Evolutionary conservation across 2,797 vertebrate genomes (phyloP), one percentile per base, ranked within the genome.

Genomic region (Lerista edwardsae): DNA sequence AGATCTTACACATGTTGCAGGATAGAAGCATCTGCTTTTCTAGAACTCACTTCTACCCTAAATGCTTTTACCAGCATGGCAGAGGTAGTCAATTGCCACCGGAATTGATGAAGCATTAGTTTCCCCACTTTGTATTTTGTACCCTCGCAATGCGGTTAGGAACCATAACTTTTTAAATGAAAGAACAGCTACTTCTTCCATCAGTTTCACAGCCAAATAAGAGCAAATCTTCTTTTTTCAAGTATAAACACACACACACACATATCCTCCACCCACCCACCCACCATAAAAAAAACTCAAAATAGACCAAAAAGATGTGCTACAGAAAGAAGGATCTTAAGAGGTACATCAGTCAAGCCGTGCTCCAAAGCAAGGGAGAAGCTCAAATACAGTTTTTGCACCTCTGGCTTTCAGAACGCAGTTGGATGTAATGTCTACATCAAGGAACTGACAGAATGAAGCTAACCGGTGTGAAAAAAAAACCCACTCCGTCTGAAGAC

Each of bases 351-450:
- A 88, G 78, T 93, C 91, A 92, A 90, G 89, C 84, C 80, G 59
- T 59, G 61, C 87, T 93, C 94, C 93, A 93, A 94, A 95, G 90
- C 65, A 75, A 90, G 86, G 80, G 80, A 94, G 87, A 79, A 89
- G 89, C 91, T 90, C 92, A 91, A 92, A 93, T 87, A 77, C 83
- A 84, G 71, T 95, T 94, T 95, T 92, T 93, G 95, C 93, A 95
- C 94, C 91, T 94, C 91, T 93, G 93, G 90, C 90, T 95, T 94
- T 95, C 94, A 95, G 93, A 96, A 93, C 91, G 94, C 94, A 94
- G 93, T 94, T 93, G 94, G 95, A 92, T 95, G 91, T 94, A 96
- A 95, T 96, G 93, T 97, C 96, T 97, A 95, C 95, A 97, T 97
- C 96, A 96, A 96, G 93, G 93, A 95, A 92, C 92, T 96, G 96